Evolutionary conservation across 2,113 vertebrate genomes (phyloP).

Genomic region (Myotis lucifugus): DNA sequence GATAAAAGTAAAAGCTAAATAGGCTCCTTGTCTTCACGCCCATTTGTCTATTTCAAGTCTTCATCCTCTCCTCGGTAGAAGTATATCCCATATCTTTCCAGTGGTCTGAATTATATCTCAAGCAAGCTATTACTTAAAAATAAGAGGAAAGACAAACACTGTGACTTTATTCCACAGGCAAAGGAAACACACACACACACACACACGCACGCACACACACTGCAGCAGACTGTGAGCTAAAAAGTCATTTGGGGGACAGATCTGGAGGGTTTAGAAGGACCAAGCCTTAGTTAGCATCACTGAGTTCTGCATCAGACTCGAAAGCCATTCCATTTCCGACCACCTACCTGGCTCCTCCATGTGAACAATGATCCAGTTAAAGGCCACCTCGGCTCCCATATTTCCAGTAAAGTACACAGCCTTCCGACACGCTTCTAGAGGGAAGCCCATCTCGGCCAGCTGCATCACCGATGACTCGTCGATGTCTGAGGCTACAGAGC

Average conservation of each 20-base stretch:
- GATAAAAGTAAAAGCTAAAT: background rate
- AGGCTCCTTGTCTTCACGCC: background rate
- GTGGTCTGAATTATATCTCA: background rate
- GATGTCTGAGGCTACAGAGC: slow-evolving; percentile 93
- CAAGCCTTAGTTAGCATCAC: background rate
- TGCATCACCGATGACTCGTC: slow-evolving; percentile 98
- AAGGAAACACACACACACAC: background rate
- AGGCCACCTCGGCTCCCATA: slow-evolving; percentile 96
- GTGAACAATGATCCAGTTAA: slow-evolving; percentile 99
- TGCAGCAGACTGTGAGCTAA: background rate
- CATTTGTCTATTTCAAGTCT: slow-evolving; percentile 1
- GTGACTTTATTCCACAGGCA: background rate
- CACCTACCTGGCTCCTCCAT: slow-evolving; percentile 98
- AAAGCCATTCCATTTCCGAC: background rate
- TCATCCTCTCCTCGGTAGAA: background rate
- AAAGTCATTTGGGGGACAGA: background rate
- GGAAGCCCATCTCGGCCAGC: slow-evolving; percentile 99
- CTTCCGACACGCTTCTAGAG: slow-evolving; percentile 96
- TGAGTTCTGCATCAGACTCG: background rate
- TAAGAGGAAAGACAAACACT: background rate
- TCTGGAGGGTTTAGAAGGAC: background rate
- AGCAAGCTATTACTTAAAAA: background rate
- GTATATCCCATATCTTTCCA: background rate
- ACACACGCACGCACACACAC: background rate
- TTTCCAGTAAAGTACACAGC: slow-evolving; percentile 99